phyloP scores from a whole-genome alignment of 2,113 vertebrate genomes.

The Campylomormyrus numenius region DNA sequence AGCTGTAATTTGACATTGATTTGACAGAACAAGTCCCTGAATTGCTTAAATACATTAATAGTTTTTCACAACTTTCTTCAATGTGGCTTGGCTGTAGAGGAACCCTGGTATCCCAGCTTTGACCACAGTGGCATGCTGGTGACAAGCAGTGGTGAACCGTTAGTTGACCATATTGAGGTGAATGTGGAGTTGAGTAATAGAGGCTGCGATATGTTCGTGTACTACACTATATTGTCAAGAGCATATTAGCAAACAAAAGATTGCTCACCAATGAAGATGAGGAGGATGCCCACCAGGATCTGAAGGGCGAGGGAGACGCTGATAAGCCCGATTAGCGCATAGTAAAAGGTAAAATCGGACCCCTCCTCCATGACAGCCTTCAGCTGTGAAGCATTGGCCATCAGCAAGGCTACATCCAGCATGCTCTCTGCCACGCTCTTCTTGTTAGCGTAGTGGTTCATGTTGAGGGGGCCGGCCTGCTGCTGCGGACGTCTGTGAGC shows the following conservation, averaged over 20 bases:
- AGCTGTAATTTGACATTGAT: background rate
- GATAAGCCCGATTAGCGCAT: conserved; percentile 72
- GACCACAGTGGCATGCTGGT: background rate
- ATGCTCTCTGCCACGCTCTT: conserved; percentile 73
- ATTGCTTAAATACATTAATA: background rate
- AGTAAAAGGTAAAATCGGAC: conserved; percentile 65
- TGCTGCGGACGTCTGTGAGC: background rate
- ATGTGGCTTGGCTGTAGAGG: background rate
- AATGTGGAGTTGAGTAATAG: background rate
- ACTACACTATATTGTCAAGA: background rate
- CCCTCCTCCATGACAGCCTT: conserved; percentile 79
- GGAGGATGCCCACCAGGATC: conserved; percentile 74
- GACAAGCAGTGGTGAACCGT: background rate
- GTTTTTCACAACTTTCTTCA: background rate
- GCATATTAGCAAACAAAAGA: background rate
- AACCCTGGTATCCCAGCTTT: background rate
- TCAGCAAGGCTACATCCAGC: conserved; percentile 76
- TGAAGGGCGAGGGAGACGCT: conserved; percentile 73
- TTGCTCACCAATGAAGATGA: conserved; percentile 79
- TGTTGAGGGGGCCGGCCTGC: conserved; percentile 49
- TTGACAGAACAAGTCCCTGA: background rate
- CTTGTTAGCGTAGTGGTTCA: conserved; percentile 75
- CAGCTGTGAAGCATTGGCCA: conserved; percentile 86
- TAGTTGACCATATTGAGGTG: background rate
- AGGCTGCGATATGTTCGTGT: background rate